A percentile compares a stretch with the other conserved stretches of the same genome.
These are phyloP conservation scores for Sinotaia quadrata DNA, from an alignment of 2,888 invertebrate species.

Conservation along the genomic window DNA sequence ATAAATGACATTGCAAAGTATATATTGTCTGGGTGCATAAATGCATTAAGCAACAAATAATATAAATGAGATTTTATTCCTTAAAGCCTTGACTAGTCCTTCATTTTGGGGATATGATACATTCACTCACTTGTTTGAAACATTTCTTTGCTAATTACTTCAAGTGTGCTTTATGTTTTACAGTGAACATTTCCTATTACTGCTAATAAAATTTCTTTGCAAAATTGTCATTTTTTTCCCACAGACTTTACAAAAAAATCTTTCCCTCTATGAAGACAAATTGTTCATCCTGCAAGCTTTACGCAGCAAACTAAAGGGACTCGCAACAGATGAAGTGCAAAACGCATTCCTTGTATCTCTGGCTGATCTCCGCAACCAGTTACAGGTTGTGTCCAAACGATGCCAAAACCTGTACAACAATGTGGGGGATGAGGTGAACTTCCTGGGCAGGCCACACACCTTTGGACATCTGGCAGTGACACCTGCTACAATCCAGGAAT, in stretches of 20 bases:
- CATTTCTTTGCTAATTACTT: too few relatives aligned
- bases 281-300: constrained; percentile 51
- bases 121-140: too few relatives aligned
- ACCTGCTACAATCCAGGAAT: constrained; percentile 34
- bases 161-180: too few relatives aligned
- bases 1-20: too few relatives aligned
- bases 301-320: constrained; percentile 56
- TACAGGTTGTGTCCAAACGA: constrained; percentile 54
- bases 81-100: too few relatives aligned
- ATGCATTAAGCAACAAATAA: too few relatives aligned
- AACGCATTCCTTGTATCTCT: constrained; percentile 52
- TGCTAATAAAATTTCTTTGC: background rate
- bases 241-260: constrained; percentile 52
- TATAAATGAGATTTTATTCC: too few relatives aligned
- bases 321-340: constrained; percentile 48
- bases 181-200: too few relatives aligned
- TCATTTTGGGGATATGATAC: too few relatives aligned
- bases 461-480: constrained; percentile 36
- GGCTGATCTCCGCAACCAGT: constrained; percentile 57
- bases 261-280: constrained; percentile 57
- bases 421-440: constrained; percentile 36
- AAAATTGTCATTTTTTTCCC: background rate
- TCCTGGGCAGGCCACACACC: constrained; percentile 18
- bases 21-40: too few relatives aligned
- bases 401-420: constrained; percentile 40